These are phyloP conservation scores for Aplochiton taeniatus DNA, from an alignment of 2,797 vertebrate genomes.

Conservation along the genomic window DNA sequence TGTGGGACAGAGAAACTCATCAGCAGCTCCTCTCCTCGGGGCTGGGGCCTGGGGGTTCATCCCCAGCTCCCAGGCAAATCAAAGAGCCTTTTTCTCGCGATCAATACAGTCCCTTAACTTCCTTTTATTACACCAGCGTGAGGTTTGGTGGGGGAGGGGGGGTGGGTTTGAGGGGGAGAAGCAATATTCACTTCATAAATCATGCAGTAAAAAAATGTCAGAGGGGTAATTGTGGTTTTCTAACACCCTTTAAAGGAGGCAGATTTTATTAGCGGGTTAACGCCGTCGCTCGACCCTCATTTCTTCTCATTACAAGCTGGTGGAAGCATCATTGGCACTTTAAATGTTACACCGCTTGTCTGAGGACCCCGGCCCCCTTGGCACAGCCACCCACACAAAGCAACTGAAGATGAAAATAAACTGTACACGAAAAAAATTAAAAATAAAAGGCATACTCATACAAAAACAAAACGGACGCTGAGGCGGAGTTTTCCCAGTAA, in stretches of 20 bases:
- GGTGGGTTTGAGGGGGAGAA: conserved; percentile 43
- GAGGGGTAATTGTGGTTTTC: conserved; percentile 79
- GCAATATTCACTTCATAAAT: conserved; percentile 83
- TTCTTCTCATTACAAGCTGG: conserved; percentile 70
- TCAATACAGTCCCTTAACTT: conserved; percentile 70
- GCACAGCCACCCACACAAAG: conserved; percentile 26
- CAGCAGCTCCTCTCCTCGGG: conserved; percentile 45
- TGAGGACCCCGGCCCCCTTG: conserved; percentile 37
- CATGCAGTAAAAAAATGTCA: conserved; percentile 81
- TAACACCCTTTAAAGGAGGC: conserved; percentile 76
- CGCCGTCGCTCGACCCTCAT: conserved; percentile 60
- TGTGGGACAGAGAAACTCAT: conserved; percentile 54
- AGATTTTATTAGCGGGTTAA: conserved; percentile 79
- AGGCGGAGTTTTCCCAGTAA: not conserved
- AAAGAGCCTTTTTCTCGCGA: conserved; percentile 60
- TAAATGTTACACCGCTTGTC: conserved; percentile 52
- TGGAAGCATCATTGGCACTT: conserved; percentile 67
- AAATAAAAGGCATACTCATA: not conserved
- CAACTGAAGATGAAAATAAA: conserved; percentile 32
- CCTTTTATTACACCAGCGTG: conserved; percentile 66
- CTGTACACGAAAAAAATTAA: not conserved
- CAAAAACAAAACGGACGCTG: not conserved
- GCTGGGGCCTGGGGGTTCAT: conserved; percentile 21
- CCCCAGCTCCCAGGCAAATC: conserved; percentile 52
- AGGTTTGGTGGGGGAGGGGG: conserved; percentile 39